phyloP scores from a whole-genome alignment of 2,888 invertebrate genomes.

The Scaeva pyrastri region DNA sequence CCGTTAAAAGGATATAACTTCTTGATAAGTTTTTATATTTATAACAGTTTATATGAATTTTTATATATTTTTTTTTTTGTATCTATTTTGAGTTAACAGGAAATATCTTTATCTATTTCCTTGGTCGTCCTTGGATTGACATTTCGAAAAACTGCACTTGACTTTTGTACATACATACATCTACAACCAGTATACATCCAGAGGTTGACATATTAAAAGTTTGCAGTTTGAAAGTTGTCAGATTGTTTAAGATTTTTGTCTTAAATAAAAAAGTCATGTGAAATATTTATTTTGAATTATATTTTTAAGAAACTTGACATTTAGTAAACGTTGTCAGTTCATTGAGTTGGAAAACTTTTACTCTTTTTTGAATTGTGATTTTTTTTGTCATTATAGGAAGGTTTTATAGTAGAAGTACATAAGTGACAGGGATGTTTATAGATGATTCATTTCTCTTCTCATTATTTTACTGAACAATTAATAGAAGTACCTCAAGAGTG shows the following conservation, averaged over 20 bases:
- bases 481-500: conserved; percentile 41
- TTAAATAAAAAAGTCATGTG: not conserved
- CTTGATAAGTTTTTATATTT: conserved; percentile 28
- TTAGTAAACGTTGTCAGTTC: not conserved
- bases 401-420: too few relatives aligned
- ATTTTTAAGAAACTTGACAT: not conserved
- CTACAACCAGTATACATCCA: conserved; percentile 15
- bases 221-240: conserved; percentile 23
- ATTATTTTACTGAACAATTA: too few relatives aligned
- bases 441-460: too few relatives aligned
- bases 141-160: too few relatives aligned
- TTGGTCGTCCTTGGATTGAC: conserved; percentile 29
- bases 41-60: conserved; percentile 1
- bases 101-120: not conserved
- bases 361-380: too few relatives aligned
- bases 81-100: conserved; percentile 4
- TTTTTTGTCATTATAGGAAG: too few relatives aligned
- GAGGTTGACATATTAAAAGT: conserved; percentile 28
- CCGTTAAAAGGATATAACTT: conserved; percentile 20
- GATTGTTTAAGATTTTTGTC: not conserved
- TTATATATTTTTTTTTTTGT: not conserved
- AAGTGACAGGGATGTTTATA: too few relatives aligned
- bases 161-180: too few relatives aligned
- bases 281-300: too few relatives aligned
- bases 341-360: not conserved